Conservation (phyloP, 2,797 vertebrate species). For the Phyllotis vaccarum region DNA sequence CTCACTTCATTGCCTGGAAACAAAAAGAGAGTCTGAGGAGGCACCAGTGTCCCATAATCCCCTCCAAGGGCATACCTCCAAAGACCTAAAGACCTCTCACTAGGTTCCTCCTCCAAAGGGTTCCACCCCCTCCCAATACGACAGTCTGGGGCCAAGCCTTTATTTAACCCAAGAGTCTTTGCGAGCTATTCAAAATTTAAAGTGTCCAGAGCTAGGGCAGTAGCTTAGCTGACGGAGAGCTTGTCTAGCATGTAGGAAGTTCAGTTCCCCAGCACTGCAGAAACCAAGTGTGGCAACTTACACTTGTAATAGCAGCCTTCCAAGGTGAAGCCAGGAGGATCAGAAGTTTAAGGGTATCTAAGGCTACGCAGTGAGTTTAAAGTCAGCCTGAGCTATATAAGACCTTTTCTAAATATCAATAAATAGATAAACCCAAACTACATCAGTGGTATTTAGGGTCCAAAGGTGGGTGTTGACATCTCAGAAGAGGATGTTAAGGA, state of each 20-base stretch:
- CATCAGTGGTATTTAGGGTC: background rate
- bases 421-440: background rate
- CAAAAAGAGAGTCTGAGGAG: background rate
- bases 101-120: background rate
- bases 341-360: background rate
- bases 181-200: background rate
- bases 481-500: background rate
- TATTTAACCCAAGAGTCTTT: background rate
- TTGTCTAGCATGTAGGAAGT: background rate
- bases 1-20: background rate
- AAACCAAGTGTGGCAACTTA: background rate
- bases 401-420: background rate
- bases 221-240: background rate
- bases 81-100: background rate
- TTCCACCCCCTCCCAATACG: background rate
- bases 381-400: background rate
- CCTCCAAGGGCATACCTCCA: background rate
- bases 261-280: background rate
- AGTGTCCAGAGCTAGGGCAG: too few species aligned
- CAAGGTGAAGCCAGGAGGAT: background rate
- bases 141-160: background rate
- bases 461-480: background rate
- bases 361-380: background rate
- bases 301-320: background rate
- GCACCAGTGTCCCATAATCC: background rate